Evolutionary conservation across 2,888 invertebrate species (phyloP).

Genomic region (Sphaeridia pumilis): DNA sequence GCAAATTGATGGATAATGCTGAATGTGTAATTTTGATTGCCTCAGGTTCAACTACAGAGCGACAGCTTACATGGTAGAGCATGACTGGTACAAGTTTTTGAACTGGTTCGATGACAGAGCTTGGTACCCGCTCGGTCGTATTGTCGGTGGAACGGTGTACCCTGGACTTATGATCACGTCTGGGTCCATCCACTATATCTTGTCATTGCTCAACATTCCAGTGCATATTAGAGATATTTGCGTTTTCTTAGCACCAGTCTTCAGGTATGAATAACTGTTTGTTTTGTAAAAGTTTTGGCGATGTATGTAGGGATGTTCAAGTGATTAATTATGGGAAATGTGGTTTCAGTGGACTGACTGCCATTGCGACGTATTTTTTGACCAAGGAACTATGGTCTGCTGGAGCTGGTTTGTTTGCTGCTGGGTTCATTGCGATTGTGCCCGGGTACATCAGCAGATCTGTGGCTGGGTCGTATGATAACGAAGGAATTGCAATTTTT

Average conservation of each 20-base stretch:
- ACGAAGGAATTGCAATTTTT: constrained; percentile 99
- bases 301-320: neutral
- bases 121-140: constrained; percentile 97
- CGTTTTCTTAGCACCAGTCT: constrained; percentile 95
- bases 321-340: constrained; percentile 31
- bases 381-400: constrained; percentile 96
- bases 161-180: constrained; percentile 99
- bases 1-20: neutral
- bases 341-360: constrained; percentile 78
- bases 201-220: constrained; percentile 86
- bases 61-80: constrained; percentile 97
- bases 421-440: constrained; percentile 96
- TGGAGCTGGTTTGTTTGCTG: constrained; percentile 94
- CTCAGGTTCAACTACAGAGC: constrained; percentile 96
- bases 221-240: constrained; percentile 97
- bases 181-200: constrained; percentile 85
- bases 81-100: constrained; percentile 98
- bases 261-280: constrained; percentile 51
- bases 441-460: constrained; percentile 98
- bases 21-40: constrained; percentile 29
- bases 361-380: constrained; percentile 91
- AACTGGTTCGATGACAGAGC: constrained; percentile 99
- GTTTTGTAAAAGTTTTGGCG: neutral
- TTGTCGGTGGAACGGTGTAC: constrained; percentile 68
- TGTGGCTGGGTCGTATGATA: constrained; percentile 98